These are phyloP conservation scores for Tyrophagus putrescentiae DNA, from an alignment of 1,140 invertebrate genomes.

Conservation along the genomic window DNA sequence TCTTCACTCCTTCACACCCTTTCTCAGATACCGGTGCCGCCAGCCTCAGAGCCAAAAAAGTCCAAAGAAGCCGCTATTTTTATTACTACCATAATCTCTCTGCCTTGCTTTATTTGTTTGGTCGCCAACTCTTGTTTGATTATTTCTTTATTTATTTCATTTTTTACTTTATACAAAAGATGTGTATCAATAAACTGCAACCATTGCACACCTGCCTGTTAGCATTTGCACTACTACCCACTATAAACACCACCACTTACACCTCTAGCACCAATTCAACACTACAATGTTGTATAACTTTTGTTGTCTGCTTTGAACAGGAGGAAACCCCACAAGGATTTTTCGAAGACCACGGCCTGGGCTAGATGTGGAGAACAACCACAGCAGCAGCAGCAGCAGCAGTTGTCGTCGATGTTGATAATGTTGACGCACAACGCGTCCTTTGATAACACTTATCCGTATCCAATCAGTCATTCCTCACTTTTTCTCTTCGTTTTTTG, in stretches of 20 bases:
- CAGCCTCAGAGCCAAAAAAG: background rate
- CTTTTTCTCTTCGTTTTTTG: background rate
- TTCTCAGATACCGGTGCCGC: too few species aligned
- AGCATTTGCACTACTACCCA: too few species aligned
- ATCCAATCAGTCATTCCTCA: background rate
- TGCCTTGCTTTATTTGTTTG: background rate
- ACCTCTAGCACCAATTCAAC: too few species aligned
- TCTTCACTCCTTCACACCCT: too few species aligned
- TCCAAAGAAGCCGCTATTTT: conserved; percentile 7
- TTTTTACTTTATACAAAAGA: background rate
- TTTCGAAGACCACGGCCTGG: conserved; percentile 94
- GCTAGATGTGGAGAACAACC: conserved; percentile 41
- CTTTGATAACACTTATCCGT: background rate
- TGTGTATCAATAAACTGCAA: background rate
- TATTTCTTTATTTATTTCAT: background rate
- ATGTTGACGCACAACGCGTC: too few species aligned
- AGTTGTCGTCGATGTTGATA: background rate
- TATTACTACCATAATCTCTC: background rate
- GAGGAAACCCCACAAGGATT: conserved; percentile 96
- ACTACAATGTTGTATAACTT: conserved; percentile 25
- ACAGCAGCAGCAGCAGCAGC: too few species aligned
- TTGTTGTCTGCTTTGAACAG: conserved; percentile 52
- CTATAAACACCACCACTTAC: too few species aligned
- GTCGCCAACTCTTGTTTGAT: background rate
- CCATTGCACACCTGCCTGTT: background rate